A percentile compares a stretch with the other conserved stretches of the same genome.
These are phyloP conservation scores for Himalopsyche japonica DNA, from an alignment of 2,888 invertebrate genomes.

Conservation along the genomic window DNA sequence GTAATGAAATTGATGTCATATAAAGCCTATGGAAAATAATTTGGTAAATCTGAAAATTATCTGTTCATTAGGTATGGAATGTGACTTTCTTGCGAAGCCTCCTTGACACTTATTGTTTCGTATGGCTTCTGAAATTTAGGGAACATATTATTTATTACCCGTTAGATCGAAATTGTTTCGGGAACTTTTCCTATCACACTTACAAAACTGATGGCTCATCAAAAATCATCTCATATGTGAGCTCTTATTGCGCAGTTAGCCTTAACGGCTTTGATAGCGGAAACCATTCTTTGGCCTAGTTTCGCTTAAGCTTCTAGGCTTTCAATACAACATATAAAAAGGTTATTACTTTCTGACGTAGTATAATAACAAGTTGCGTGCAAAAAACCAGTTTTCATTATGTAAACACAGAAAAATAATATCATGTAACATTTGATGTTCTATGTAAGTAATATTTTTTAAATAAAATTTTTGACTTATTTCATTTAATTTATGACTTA, in stretches of 20 bases:
- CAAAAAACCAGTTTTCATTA: too few relatives aligned
- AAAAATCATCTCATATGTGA: neutral
- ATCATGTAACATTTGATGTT: too few relatives aligned
- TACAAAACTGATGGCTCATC: slow-evolving; percentile 18
- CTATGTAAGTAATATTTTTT: too few relatives aligned
- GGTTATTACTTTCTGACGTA: neutral
- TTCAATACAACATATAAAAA: neutral
- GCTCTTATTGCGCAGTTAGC: neutral
- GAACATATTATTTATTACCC: neutral
- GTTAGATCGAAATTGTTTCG: neutral
- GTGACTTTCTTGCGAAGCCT: neutral
- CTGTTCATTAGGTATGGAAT: neutral
- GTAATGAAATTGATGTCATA: too few relatives aligned
- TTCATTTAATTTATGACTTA: too few relatives aligned
- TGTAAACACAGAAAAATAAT: too few relatives aligned
- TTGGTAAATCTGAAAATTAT: neutral
- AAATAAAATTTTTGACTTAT: too few relatives aligned
- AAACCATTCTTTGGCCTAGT: neutral
- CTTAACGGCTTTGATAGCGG: neutral
- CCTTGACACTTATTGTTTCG: neutral
- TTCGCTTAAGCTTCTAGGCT: neutral
- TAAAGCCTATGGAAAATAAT: neutral
- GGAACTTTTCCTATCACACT: slow-evolving; percentile 19
- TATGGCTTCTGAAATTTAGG: neutral
- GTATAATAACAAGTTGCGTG: too few relatives aligned